Evolutionary conservation across 92 coral and sea anemone genomes (phyloP).

Genomic region (Galaxea fascicularis): DNA sequence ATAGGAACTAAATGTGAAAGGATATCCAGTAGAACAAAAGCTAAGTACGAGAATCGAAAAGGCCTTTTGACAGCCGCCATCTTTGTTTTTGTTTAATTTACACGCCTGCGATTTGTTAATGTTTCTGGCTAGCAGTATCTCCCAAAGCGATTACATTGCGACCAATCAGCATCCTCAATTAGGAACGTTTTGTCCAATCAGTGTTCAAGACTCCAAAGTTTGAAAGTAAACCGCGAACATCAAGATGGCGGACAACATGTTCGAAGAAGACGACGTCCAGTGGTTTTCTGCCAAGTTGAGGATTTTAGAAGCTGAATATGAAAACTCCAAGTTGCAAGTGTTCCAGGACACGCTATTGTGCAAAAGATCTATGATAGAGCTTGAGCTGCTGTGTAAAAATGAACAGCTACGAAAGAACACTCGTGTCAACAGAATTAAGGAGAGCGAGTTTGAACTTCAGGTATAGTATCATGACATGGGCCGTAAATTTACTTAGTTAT

Average conservation of each 20-base stretch:
- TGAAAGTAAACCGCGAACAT: slow-evolving; percentile 39
- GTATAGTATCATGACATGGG: slow-evolving; percentile 6
- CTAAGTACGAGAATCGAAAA: not conserved
- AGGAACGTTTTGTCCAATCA: slow-evolving; percentile 58
- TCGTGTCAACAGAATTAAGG: slow-evolving; percentile 41
- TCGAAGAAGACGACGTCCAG: slow-evolving; percentile 6
- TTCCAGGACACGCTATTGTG: slow-evolving; percentile 80
- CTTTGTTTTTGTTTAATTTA: not conserved
- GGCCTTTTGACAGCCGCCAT: slow-evolving; percentile 7
- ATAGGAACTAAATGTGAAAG: not conserved
- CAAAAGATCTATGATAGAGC: slow-evolving; percentile 74
- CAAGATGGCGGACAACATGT: slow-evolving; percentile 74
- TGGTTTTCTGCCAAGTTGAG: slow-evolving; percentile 76
- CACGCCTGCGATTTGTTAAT: slow-evolving; percentile 16
- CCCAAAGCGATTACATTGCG: too few species aligned
- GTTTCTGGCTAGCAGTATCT: slow-evolving; percentile 11
- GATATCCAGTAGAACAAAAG: not conserved
- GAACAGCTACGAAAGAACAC: slow-evolving; percentile 66
- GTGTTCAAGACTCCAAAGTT: not conserved
- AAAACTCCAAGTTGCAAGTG: slow-evolving; percentile 78
- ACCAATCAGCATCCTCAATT: slow-evolving; percentile 54
- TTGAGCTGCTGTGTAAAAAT: slow-evolving; percentile 71
- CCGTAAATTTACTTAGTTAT: not conserved
- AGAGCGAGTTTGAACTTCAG: slow-evolving; percentile 32
- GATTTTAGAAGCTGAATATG: slow-evolving; percentile 83